Conservation (phyloP, 1,140 invertebrate genomes). For the Aphelenchoides avenae region DNA sequence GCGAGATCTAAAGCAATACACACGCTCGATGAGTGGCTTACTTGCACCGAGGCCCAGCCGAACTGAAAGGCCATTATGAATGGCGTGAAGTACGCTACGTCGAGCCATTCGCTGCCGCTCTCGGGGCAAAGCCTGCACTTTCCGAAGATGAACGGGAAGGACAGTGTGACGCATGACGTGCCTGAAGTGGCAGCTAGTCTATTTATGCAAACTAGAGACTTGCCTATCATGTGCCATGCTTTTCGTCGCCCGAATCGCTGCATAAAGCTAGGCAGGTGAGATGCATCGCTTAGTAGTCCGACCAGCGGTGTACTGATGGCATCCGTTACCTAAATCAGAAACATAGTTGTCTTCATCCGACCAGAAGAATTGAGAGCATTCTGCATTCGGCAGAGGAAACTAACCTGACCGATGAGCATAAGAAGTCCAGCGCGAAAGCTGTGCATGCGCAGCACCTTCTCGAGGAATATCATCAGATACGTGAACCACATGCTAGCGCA, state of each 20-base stretch:
- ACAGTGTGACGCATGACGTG: slow-evolving; percentile 72
- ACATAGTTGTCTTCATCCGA: no score
- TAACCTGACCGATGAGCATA: slow-evolving; percentile 74
- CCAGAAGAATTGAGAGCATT: no score
- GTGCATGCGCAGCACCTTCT: slow-evolving; percentile 69
- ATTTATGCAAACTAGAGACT: slow-evolving; percentile 44
- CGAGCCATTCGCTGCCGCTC: slow-evolving; percentile 66
- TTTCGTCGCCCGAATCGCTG: slow-evolving; percentile 77
- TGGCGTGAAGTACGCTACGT: slow-evolving; percentile 78
- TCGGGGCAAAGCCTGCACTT: slow-evolving; percentile 74
- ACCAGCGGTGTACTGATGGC: slow-evolving; percentile 82
- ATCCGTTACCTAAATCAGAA: slow-evolving; percentile 77
- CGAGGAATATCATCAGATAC: slow-evolving; percentile 85
- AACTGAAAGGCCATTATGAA: slow-evolving; percentile 92
- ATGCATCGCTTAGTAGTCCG: slow-evolving; percentile 77
- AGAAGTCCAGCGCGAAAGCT: slow-evolving; percentile 70
- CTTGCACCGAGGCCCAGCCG: slow-evolving; percentile 81
- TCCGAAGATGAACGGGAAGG: slow-evolving; percentile 85
- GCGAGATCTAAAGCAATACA: slow-evolving; percentile 76
- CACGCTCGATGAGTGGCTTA: no score
- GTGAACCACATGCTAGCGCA: slow-evolving; percentile 95
- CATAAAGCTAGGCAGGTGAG: slow-evolving; percentile 61
- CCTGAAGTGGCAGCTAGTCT: slow-evolving; percentile 61
- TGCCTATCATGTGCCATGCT: slow-evolving; percentile 85
- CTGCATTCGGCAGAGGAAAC: no score